Evolutionary conservation across 2,797 vertebrate species (phyloP).

Genomic region (Sebastes kiyomatsui): DNA sequence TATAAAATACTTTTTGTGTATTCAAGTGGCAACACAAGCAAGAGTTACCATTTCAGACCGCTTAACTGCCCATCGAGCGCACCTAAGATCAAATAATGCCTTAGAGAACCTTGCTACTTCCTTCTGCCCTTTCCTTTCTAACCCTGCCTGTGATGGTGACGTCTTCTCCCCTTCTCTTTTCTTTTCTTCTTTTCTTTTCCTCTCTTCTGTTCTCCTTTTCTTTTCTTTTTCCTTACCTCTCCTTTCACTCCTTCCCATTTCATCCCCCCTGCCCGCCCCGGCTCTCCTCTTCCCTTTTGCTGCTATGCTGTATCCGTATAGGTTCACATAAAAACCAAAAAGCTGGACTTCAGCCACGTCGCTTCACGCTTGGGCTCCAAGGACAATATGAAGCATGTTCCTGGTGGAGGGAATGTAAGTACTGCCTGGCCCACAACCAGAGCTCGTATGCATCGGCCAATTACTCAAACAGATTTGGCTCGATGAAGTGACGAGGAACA

Average conservation of each 20-base stretch:
- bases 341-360: constrained; percentile 98
- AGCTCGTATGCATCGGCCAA: background rate
- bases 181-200: constrained; percentile 60
- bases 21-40: background rate
- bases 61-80: background rate
- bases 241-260: constrained; percentile 9
- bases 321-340: constrained; percentile 99
- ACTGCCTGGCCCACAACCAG: constrained; percentile 43
- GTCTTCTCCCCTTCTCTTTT: constrained; percentile 56
- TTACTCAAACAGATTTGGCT: background rate
- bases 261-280: constrained; percentile 11
- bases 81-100: background rate
- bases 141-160: constrained; percentile 43
- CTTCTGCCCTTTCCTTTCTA: constrained; percentile 51
- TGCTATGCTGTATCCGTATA: constrained; percentile 89
- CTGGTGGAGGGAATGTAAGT: constrained; percentile 99
- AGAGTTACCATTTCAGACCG: background rate
- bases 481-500: background rate
- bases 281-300: constrained; percentile 64
- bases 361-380: constrained; percentile 99
- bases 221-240: constrained; percentile 12
- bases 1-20: too few species aligned
- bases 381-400: constrained; percentile 99
- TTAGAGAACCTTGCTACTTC: constrained; percentile 10
- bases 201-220: background rate